Conservation (phyloP, 2,113 vertebrate genomes). For the Eleginops maclovinus region DNA sequence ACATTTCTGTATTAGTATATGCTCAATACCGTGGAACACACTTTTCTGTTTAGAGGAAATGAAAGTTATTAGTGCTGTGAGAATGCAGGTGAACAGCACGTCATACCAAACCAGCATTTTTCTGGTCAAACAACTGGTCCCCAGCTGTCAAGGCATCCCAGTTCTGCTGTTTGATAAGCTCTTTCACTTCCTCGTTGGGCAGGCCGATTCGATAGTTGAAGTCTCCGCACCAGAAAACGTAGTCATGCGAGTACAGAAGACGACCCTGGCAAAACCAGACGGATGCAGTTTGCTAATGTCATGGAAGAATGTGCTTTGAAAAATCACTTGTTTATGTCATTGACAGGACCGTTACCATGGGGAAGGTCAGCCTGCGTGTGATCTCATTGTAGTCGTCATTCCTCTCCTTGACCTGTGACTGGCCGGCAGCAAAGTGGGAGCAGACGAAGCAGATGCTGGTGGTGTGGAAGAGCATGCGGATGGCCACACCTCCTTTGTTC, state of each 20-base stretch:
- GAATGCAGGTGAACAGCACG: neutral
- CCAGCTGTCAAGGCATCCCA: slow-evolving; percentile 94
- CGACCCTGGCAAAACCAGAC: slow-evolving; percentile 86
- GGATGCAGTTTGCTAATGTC: neutral
- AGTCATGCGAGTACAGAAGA: slow-evolving; percentile 96
- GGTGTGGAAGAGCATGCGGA: slow-evolving; percentile 96
- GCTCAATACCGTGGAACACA: too few relatives aligned
- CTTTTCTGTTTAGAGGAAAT: neutral
- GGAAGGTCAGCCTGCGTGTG: slow-evolving; percentile 93
- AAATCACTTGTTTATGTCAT: neutral
- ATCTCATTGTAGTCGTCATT: slow-evolving; percentile 98
- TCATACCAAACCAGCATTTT: slow-evolving; percentile 91
- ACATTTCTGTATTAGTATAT: neutral
- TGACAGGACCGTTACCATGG: slow-evolving; percentile 87
- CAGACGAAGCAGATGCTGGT: slow-evolving; percentile 98
- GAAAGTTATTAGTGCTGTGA: neutral
- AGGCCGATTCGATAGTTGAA: slow-evolving; percentile 97
- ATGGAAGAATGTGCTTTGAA: neutral
- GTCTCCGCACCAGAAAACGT: slow-evolving; percentile 99
- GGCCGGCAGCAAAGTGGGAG: slow-evolving; percentile 97
- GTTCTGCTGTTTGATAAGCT: slow-evolving; percentile 93
- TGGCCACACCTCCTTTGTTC: slow-evolving; percentile 97
- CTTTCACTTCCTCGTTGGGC: slow-evolving; percentile 98
- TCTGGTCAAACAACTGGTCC: slow-evolving; percentile 95
- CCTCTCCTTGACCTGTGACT: slow-evolving; percentile 97